Evolutionary conservation across 1,140 invertebrate species (phyloP).

Genomic region (Drosophila mauritiana): DNA sequence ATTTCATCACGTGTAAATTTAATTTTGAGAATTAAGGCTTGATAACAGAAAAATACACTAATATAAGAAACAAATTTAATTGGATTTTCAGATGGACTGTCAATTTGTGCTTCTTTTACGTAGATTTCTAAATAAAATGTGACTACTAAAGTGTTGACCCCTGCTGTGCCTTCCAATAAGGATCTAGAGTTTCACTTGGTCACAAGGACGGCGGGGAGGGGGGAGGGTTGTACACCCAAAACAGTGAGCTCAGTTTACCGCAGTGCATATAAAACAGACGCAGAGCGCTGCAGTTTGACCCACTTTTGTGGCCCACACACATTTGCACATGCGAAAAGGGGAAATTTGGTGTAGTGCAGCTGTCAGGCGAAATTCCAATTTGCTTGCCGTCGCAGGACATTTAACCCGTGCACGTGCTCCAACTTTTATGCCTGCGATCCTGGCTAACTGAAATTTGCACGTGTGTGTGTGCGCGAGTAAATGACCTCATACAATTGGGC

Average conservation of each 20-base stretch:
- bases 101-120: no score
- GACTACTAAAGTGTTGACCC: no score
- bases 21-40: neutral
- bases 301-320: slow-evolving; percentile 53
- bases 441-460: slow-evolving; percentile 33
- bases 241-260: slow-evolving; percentile 47
- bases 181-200: slow-evolving; percentile 19
- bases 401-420: slow-evolving; percentile 27
- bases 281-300: slow-evolving; percentile 73
- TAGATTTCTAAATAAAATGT: no score
- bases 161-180: neutral
- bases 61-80: neutral
- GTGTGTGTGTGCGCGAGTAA: slow-evolving; percentile 51
- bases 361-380: slow-evolving; percentile 37
- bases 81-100: no score
- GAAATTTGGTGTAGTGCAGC: slow-evolving; percentile 67
- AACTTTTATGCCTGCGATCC: slow-evolving; percentile 19
- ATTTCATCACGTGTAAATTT: neutral
- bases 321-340: slow-evolving; percentile 29
- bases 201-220: neutral
- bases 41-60: neutral
- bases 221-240: neutral
- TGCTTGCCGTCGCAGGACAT: slow-evolving; percentile 33
- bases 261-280: slow-evolving; percentile 53
- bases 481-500: slow-evolving; percentile 66